phyloP scores from a whole-genome alignment of 2,113 vertebrate species.

The Mungos mungo region DNA sequence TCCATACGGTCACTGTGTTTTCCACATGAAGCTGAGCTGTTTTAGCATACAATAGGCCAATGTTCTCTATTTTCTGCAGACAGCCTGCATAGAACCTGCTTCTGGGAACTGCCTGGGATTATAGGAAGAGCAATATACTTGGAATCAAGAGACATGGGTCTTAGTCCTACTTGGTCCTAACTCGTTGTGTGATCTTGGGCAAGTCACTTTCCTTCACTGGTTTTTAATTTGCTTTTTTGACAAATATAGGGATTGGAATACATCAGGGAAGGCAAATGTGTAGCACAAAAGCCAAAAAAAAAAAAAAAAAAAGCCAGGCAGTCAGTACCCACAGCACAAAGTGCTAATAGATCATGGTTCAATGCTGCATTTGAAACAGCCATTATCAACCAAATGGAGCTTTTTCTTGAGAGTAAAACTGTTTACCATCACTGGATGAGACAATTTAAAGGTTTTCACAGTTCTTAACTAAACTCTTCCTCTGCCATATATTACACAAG shows the following conservation, averaged over 20 bases:
- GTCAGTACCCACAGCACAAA: not conserved
- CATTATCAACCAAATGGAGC: not conserved
- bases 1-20: not conserved
- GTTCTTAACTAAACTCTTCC: not conserved
- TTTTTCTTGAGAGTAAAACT: constrained; percentile 5
- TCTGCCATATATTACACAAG: not conserved
- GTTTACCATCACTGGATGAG: not conserved
- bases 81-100: not conserved
- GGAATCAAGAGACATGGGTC: not conserved
- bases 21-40: not conserved
- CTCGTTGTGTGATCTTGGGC: not conserved
- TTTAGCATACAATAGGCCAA: not conserved
- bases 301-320: not conserved
- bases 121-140: not conserved
- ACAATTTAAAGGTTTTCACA: not conserved
- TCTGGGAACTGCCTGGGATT: not conserved
- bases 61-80: constrained; percentile 2
- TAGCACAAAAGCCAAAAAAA: not conserved
- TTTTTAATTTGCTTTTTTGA: constrained; percentile 23
- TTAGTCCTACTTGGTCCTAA: not conserved
- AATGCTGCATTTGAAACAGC: not conserved
- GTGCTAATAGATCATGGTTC: not conserved
- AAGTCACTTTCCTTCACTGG: not conserved
- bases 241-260: not conserved
- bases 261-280: not conserved